These are phyloP conservation scores for Oreotrochilus melanogaster DNA, from an alignment of 2,113 vertebrate genomes.

Conservation along the genomic window DNA sequence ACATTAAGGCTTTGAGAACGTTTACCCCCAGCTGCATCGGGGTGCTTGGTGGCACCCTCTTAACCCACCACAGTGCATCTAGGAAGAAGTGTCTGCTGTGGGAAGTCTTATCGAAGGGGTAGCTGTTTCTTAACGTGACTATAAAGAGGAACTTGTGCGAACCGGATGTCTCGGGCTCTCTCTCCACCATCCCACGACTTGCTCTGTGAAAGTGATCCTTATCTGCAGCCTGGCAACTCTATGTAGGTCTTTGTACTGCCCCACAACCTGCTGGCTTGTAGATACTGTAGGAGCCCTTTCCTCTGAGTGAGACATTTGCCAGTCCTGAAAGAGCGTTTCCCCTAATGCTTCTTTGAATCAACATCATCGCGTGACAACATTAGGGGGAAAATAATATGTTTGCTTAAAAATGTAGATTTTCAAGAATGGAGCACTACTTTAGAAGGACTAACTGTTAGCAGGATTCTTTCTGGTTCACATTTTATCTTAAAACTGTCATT, in stretches of 20 bases:
- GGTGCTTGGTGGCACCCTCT: background rate
- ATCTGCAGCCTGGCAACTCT: slow-evolving; percentile 16
- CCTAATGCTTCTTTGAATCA: background rate
- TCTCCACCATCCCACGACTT: background rate
- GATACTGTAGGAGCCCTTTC: background rate
- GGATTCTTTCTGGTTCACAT: background rate
- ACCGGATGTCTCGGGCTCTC: background rate
- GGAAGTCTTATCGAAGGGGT: background rate
- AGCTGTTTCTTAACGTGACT: background rate
- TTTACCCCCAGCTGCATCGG: background rate
- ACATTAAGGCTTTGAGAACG: background rate
- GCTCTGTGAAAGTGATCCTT: slow-evolving; percentile 43
- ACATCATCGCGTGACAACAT: rapidly evolving
- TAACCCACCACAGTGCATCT: background rate
- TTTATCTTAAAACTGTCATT: background rate
- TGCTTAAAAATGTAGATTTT: background rate
- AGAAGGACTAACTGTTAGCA: background rate
- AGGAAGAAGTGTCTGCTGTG: slow-evolving; percentile 20
- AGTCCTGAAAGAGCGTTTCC: background rate
- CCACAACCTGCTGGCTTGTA: background rate
- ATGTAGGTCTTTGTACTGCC: background rate
- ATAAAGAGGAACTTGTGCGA: slow-evolving; percentile 44
- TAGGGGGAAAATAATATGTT: background rate
- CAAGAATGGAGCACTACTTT: background rate
- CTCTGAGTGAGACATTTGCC: background rate